Conservation (phyloP, 2,113 vertebrate genomes). For the Nasalis larvatus region DNA sequence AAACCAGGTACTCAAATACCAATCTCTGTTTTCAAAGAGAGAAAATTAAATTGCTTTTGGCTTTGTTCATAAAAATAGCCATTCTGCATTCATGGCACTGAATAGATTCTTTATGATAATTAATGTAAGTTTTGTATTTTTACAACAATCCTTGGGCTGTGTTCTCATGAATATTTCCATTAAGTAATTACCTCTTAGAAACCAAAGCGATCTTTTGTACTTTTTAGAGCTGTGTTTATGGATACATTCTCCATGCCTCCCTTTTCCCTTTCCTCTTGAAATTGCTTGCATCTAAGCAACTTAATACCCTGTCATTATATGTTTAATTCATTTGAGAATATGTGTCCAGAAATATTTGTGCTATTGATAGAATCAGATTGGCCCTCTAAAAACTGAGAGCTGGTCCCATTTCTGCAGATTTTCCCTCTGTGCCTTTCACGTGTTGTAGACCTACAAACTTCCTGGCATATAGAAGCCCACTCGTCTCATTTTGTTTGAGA, state of each 20-base stretch:
- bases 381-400: not conserved
- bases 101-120: not conserved
- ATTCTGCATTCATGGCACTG: not conserved
- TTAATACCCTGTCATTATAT: not conserved
- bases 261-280: not conserved
- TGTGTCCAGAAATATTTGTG: not conserved
- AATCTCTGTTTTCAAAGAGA: not conserved
- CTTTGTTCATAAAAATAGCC: constrained; percentile 11
- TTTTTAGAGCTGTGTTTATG: not conserved
- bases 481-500: constrained; percentile 18
- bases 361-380: not conserved
- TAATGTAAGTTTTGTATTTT: constrained; percentile 9
- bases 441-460: not conserved
- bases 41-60: not conserved
- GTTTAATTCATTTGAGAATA: constrained; percentile 7
- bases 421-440: not conserved
- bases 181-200: not conserved
- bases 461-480: not conserved
- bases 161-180: not conserved
- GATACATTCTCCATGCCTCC: not conserved
- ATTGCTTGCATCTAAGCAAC: constrained; percentile 25
- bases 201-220: not conserved
- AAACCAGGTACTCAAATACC: not conserved
- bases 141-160: not conserved
- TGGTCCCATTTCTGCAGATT: not conserved